Evolutionary conservation across 2,888 invertebrate genomes (phyloP).

Genomic region (Dromius quadrimaculatus): DNA sequence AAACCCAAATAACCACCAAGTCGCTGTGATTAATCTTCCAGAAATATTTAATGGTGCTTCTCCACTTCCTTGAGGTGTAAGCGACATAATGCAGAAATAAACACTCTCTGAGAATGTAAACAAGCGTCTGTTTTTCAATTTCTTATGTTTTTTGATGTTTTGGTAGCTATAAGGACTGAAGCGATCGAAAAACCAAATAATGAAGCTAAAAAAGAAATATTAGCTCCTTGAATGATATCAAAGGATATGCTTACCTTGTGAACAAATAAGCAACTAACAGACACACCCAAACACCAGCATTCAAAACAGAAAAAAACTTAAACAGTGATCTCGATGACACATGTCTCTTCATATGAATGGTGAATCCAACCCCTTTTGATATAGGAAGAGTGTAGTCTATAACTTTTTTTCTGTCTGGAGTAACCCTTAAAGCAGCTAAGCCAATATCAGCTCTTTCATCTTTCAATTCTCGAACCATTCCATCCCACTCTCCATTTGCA

Average conservation of each 20-base stretch:
- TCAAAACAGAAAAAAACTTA: constrained; percentile 48
- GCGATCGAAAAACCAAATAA: constrained; percentile 51
- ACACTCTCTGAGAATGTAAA: constrained; percentile 76
- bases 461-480: constrained; percentile 53
- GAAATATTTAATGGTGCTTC: constrained; percentile 94
- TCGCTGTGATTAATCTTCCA: constrained; percentile 90
- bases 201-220: constrained; percentile 42
- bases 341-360: constrained; percentile 83
- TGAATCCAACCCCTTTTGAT: constrained; percentile 93
- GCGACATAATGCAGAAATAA: constrained; percentile 96
- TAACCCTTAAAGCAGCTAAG: constrained; percentile 88
- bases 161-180: constrained; percentile 48
- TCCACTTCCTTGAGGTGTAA: constrained; percentile 91
- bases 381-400: constrained; percentile 96
- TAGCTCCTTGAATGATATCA: no score
- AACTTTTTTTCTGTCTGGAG: constrained; percentile 92
- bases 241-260: constrained; percentile 46
- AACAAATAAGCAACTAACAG: constrained; percentile 30
- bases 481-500: constrained; percentile 75
- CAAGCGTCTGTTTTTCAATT: neutral
- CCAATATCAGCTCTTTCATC: constrained; percentile 84
- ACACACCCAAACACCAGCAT: constrained; percentile 46
- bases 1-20: constrained; percentile 97
- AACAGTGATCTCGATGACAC: constrained; percentile 29
- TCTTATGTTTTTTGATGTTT: constrained; percentile 30